A percentile compares a stretch with the other conserved stretches of the same genome.
These are phyloP conservation scores for Leptodactylus fallax DNA, from an alignment of 2,797 vertebrate genomes.

Conservation along the genomic window DNA sequence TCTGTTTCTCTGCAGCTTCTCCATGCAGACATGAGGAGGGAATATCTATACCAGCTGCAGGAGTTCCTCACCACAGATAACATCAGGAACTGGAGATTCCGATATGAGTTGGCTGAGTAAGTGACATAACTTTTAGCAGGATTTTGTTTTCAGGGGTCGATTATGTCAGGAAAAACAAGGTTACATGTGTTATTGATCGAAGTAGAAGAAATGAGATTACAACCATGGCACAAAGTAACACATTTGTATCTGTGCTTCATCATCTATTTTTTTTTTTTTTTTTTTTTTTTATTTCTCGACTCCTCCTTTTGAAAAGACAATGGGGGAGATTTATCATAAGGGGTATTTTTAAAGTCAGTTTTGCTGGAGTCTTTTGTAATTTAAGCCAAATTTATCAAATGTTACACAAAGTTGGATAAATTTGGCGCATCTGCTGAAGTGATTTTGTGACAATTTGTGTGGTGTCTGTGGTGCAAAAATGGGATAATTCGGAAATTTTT, in stretches of 20 bases:
- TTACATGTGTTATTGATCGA: background rate
- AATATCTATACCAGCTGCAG: slow-evolving; percentile 79
- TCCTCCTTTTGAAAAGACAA: too few species aligned
- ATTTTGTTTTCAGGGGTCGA: background rate
- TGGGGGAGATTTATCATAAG: too few species aligned
- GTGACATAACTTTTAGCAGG: slow-evolving; percentile 60
- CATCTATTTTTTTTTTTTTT: too few species aligned
- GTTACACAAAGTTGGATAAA: too few species aligned
- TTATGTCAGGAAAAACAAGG: background rate
- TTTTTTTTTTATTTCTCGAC: too few species aligned
- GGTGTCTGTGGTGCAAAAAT: too few species aligned
- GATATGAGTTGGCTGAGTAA: slow-evolving; percentile 78
- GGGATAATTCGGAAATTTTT: too few species aligned
- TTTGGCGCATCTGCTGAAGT: too few species aligned
- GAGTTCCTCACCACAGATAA: slow-evolving; percentile 79
- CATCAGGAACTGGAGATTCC: slow-evolving; percentile 80
- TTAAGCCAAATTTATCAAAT: too few species aligned
- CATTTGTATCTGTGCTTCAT: background rate
- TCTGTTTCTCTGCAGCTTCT: slow-evolving; percentile 72
- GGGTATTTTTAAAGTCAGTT: too few species aligned
- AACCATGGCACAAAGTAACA: background rate
- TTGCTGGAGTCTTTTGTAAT: too few species aligned
- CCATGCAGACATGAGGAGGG: slow-evolving; percentile 78
- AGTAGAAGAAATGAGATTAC: background rate
- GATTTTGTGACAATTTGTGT: too few species aligned